Evolutionary conservation across 2,113 vertebrate genomes (phyloP), one percentile per base, ranked within the genome.

Genomic region (Trogon melanurus): DNA sequence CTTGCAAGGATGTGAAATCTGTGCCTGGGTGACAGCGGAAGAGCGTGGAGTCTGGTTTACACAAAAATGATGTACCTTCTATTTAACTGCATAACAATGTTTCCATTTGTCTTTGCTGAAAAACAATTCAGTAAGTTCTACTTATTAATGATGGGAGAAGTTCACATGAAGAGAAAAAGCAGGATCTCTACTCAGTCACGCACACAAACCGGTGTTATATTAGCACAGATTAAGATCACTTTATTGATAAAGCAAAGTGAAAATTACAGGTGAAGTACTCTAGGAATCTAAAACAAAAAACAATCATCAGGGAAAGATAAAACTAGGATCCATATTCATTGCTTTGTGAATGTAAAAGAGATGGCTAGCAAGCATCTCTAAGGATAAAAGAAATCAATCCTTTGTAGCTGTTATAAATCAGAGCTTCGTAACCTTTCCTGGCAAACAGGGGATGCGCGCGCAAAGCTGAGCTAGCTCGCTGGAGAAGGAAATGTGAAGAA

Each of bases 181-280:
- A 54, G 38, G 17, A 25, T 47, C 74, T 69, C 41, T 53, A 32
- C n/a, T 85, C 56, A 62, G 72, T 66, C 66, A 38, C 13, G 58
- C 44, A 45, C 64, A 38, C 9, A 29, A 50, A 76, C 16, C 14
- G 66, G 54, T 19, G 26, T 45, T 41, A 36, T 18, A 41, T 32
- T 64, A 79, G 64, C 80, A 88, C 30, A 92, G 84, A 66, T 67
- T 88, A 64, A 41, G 48, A 94, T 78, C 44, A 47, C 70, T n/a
- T n/a, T n/a, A n/a, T n/a, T n/a, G n/a, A 70, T 65, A 91, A 78
- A 91, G 70, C 57, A 60, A 93, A 32, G 47, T 85, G 81, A 82
- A 91, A 93, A 94, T 85, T 70, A 91, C 91, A 95, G 82, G 79
- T 80, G 56, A 94, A 87, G 54, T 69, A 73, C 30, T 79, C 36